These are phyloP conservation scores for Aricia agestis DNA, from an alignment of 1,140 invertebrate species.

Conservation along the genomic window DNA sequence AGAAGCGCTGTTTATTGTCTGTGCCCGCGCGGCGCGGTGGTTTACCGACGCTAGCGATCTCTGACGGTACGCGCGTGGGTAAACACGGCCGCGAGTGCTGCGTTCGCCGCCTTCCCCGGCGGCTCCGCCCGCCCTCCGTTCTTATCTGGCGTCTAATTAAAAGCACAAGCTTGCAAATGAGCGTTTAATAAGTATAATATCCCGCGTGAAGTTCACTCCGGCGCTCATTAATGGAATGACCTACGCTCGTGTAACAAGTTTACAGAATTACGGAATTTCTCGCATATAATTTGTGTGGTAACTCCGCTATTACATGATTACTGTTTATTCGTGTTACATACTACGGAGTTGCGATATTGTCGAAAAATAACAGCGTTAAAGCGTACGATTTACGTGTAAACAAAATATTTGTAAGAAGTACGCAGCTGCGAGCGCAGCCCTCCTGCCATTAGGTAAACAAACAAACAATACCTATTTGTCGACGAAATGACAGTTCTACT, in stretches of 20 bases:
- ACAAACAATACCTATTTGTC: slow-evolving; percentile 9
- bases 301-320: background rate
- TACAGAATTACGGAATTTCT: background rate
- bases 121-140: slow-evolving; percentile 17
- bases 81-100: slow-evolving; percentile 62
- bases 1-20: slow-evolving; percentile 69
- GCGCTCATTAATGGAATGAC: background rate
- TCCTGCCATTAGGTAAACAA: slow-evolving; percentile 1
- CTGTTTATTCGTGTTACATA: background rate
- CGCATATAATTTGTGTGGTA: background rate
- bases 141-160: slow-evolving; percentile 61
- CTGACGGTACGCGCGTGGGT: slow-evolving; percentile 67
- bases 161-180: slow-evolving; percentile 60
- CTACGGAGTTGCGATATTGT: background rate
- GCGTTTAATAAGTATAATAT: slow-evolving; percentile 54
- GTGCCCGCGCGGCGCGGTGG: slow-evolving; percentile 58
- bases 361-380: background rate
- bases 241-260: slow-evolving; percentile 1
- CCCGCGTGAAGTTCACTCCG: background rate
- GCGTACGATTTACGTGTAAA: background rate
- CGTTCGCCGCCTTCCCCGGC: slow-evolving; percentile 34
- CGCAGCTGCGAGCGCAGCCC: slow-evolving; percentile 1
- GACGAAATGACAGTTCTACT: background rate
- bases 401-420: slow-evolving; percentile 6
- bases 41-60: slow-evolving; percentile 60